phyloP scores from a whole-genome alignment of 2,113 vertebrate species.

The Cranoglanis bouderius region DNA sequence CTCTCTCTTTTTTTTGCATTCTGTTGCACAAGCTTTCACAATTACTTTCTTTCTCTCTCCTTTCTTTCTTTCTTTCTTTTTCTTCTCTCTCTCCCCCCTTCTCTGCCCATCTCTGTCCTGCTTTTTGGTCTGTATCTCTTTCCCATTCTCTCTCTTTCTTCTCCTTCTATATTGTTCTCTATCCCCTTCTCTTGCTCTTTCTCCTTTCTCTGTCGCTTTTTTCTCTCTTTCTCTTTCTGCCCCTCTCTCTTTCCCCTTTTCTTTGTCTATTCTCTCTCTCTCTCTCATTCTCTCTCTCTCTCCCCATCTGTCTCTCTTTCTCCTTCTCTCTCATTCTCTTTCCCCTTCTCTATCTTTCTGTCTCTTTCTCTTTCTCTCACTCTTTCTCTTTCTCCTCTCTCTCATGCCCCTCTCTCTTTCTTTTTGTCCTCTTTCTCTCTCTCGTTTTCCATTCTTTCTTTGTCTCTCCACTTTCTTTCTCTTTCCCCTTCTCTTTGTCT shows the following conservation, averaged over 20 bases:
- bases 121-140: neutral
- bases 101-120: neutral
- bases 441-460: neutral
- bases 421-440: too few relatives aligned
- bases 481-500: neutral
- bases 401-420: rapidly evolving
- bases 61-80: too few relatives aligned
- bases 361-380: neutral
- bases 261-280: too few relatives aligned
- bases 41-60: neutral
- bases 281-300: neutral
- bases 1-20: neutral
- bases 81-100: neutral
- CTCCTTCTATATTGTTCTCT: neutral
- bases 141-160: neutral
- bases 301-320: neutral
- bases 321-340: neutral
- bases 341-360: neutral
- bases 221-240: too few relatives aligned
- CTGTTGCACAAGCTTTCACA: neutral
- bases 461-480: neutral
- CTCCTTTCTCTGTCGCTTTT: neutral
- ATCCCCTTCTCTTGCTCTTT: neutral
- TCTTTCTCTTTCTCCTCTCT: neutral
- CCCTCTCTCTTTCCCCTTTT: rapidly evolving